Evolutionary conservation across 1,140 invertebrate species (phyloP).

Genomic region (Solenopsis fugax): DNA sequence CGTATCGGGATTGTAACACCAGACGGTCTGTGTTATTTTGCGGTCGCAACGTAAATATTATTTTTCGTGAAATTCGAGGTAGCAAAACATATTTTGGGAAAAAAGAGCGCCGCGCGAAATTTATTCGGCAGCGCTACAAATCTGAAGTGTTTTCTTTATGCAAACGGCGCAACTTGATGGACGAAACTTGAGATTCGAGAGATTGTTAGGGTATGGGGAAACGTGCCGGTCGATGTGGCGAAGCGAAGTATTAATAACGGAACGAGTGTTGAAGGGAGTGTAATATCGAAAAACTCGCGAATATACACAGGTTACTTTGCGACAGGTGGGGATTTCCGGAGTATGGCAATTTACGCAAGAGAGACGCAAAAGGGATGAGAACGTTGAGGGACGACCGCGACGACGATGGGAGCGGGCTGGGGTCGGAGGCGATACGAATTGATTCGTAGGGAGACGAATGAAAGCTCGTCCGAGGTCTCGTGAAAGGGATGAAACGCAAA

Average conservation of each 20-base stretch:
- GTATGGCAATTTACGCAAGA: slow-evolving; percentile 14
- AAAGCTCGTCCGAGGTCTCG: slow-evolving; percentile 58
- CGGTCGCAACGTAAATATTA: slow-evolving; percentile 48
- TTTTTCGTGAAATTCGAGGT: slow-evolving; percentile 34
- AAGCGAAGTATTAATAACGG: slow-evolving; percentile 43
- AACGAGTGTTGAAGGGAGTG: slow-evolving; percentile 19
- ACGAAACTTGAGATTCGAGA: slow-evolving; percentile 29
- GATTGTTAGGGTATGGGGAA: not conserved
- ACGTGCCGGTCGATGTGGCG: not conserved
- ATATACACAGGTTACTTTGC: slow-evolving; percentile 35
- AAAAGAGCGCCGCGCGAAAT: slow-evolving; percentile 28
- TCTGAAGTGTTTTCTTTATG: slow-evolving; percentile 59
- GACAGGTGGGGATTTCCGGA: slow-evolving; percentile 15
- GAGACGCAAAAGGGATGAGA: not conserved
- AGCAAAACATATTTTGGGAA: slow-evolving; percentile 20
- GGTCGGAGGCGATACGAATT: slow-evolving; percentile 68
- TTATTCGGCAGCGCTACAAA: slow-evolving; percentile 25
- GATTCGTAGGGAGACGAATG: slow-evolving; percentile 65
- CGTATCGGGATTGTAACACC: slow-evolving; percentile 37
- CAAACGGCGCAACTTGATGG: slow-evolving; percentile 34
- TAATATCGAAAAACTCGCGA: slow-evolving; percentile 30
- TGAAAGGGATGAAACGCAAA: slow-evolving; percentile 73
- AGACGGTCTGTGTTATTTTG: slow-evolving; percentile 52
- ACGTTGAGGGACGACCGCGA: not conserved
- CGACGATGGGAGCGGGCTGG: slow-evolving; percentile 24